Conservation (phyloP, 2,888 invertebrate species). For the Diaphora mendica region DNA sequence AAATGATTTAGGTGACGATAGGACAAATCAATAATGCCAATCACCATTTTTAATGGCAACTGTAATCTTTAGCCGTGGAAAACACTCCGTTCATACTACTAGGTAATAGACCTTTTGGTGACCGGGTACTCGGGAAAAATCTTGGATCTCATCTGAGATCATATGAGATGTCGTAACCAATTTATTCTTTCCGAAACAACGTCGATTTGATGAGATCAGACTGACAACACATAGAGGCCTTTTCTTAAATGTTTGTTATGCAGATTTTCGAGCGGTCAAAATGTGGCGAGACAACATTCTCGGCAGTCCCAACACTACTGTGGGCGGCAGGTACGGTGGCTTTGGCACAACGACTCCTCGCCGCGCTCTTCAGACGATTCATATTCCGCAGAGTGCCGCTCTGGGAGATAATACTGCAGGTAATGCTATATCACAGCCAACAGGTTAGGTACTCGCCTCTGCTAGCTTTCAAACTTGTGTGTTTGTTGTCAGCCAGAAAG, state of each 20-base stretch:
- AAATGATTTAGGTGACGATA: no score
- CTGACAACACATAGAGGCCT: not conserved
- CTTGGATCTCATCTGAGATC: no score
- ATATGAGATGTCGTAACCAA: no score
- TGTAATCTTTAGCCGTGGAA: no score
- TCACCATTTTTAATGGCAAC: no score
- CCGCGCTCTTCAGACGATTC: slow-evolving; percentile 72
- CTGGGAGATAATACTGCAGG: slow-evolving; percentile 79
- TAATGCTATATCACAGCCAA: slow-evolving; percentile 30
- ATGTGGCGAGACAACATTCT: slow-evolving; percentile 71
- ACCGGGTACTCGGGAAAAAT: no score
- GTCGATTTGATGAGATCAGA: no score
- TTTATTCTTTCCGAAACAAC: no score
- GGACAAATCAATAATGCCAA: no score
- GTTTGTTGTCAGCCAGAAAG: not conserved
- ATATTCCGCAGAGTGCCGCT: slow-evolving; percentile 75
- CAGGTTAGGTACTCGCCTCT: not conserved
- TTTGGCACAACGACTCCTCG: slow-evolving; percentile 70
- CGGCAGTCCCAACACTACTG: slow-evolving; percentile 71
- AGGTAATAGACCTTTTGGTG: no score
- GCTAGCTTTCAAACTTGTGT: not conserved
- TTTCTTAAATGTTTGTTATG: not conserved
- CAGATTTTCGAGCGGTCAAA: slow-evolving; percentile 74
- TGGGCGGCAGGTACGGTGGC: slow-evolving; percentile 76
- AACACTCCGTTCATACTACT: no score